Evolutionary conservation across 1,140 invertebrate genomes (phyloP), one percentile per base, ranked within the genome.

Genomic region (Dolichoris vasculosae): DNA sequence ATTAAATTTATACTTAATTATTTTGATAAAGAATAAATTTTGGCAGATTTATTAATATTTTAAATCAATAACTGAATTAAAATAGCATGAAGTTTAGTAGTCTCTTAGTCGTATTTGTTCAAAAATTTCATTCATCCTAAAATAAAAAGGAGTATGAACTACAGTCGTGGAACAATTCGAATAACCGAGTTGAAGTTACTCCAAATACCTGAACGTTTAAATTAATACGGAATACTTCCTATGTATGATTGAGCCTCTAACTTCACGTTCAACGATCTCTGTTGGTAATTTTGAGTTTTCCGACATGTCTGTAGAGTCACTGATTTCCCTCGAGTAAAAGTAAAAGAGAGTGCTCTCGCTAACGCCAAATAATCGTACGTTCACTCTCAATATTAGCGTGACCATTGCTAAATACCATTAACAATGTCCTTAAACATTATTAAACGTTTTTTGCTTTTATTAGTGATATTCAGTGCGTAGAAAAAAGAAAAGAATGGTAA

Each of bases 371-470:
- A 76, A 23, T 46, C 82, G 63, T 40, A 26, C 30, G 8, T 38
- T 64, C 82, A n/a, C 87, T 80, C 88, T 86, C 87, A 71, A 82
- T 87, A 69, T 77, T 87, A 84, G 82, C 88, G 88, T 88, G 88
- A 89, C 90, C 90, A 91, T 92, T 93, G 91, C 90, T 92, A 92
- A 93, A 92, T 87, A 79, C 80, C 32, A 43, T 64, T 32, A 46
- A 6, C 80, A 38, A 46, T 78, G 69, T 82, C 87, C 87, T 83
- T 81, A 81, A 83, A 64, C 88, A 87, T 90, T 89, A 86, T 86
- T 87, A 89, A 90, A 90, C 87, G 48, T 83, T 17, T 30, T 59
- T 48, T 30, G 83, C 69, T 77, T 71, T 20, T 71, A 35, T 63
- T 40, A 75, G 55, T 83, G 51, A 83, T 75, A 82, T 75, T 55